phyloP scores from a whole-genome alignment of 2,113 vertebrate species.

The Coptodon bakossiorum region DNA sequence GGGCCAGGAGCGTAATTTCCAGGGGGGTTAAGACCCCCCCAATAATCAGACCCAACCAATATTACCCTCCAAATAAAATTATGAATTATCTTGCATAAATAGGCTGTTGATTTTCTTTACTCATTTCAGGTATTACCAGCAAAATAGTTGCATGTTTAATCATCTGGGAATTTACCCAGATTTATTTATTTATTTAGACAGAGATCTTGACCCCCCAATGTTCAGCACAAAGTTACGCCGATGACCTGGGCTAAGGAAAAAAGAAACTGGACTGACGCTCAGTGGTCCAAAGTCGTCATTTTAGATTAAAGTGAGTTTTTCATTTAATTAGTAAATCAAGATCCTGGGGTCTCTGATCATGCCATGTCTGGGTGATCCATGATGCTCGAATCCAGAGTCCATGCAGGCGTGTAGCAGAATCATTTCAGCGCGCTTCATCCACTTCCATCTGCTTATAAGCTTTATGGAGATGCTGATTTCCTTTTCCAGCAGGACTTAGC shows the following conservation, averaged over 20 bases:
- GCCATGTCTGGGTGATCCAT: neutral
- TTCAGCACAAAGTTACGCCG: neutral
- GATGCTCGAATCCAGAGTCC: neutral
- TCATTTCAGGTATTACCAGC: neutral
- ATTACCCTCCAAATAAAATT: neutral
- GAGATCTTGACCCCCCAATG: rapidly evolving
- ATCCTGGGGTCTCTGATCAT: neutral
- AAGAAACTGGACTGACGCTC: neutral
- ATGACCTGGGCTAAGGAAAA: neutral
- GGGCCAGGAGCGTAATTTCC: neutral
- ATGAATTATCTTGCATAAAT: neutral
- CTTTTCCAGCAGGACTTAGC: neutral
- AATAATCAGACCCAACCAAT: neutral
- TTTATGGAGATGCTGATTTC: neutral
- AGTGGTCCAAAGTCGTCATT: neutral
- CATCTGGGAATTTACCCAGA: neutral
- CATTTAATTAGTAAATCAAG: neutral
- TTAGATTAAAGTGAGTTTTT: neutral
- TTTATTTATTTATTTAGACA: neutral
- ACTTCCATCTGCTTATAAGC: neutral
- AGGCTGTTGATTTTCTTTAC: neutral
- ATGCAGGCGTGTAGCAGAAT: neutral
- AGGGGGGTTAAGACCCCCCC: neutral
- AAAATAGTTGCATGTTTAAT: neutral
- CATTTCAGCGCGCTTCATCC: neutral